A percentile compares a stretch with the other conserved stretches of the same genome.
These are phyloP conservation scores for Bhutanitis thaidina DNA, from an alignment of 2,888 invertebrate species.

Conservation along the genomic window DNA sequence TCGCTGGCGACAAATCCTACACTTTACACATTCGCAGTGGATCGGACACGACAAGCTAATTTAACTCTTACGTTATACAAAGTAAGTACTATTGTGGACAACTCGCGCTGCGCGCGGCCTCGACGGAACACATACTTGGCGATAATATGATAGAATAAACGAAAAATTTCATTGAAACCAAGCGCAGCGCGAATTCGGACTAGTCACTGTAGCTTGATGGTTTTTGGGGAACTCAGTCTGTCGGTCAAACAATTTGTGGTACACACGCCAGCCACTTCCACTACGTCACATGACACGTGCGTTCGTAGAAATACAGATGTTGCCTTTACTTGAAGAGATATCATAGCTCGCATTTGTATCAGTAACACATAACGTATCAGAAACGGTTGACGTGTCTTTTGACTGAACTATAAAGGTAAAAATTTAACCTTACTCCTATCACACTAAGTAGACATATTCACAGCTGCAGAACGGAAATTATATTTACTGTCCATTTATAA, in stretches of 20 bases:
- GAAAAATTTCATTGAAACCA: conserved; percentile 23
- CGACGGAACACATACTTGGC: conserved; percentile 1
- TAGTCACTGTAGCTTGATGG: conserved; percentile 33
- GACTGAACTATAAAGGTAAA: conserved; percentile 20
- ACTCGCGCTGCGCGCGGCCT: conserved; percentile 16
- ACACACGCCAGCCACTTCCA: conserved; percentile 16
- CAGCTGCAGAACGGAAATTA: conserved; percentile 72
- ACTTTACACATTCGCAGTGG: conserved; percentile 33
- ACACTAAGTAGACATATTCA: conserved; percentile 63
- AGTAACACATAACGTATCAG: neutral
- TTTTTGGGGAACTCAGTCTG: conserved; percentile 51
- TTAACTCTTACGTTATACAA: conserved; percentile 49
- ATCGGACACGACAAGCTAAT: conserved; percentile 55
- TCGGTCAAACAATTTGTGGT: conserved; percentile 32
- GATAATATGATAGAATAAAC: neutral
- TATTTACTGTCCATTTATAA: conserved; percentile 50
- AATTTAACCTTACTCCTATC: conserved; percentile 42
- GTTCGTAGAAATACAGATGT: neutral
- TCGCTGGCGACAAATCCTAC: conserved; percentile 29
- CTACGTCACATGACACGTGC: neutral
- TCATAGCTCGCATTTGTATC: neutral
- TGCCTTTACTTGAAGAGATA: neutral
- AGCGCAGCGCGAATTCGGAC: conserved; percentile 38
- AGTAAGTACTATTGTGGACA: conserved; percentile 32
- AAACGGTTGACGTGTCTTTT: neutral